These are phyloP conservation scores for Oligia strigilis DNA, from an alignment of 2,888 invertebrate genomes.

Conservation along the genomic window DNA sequence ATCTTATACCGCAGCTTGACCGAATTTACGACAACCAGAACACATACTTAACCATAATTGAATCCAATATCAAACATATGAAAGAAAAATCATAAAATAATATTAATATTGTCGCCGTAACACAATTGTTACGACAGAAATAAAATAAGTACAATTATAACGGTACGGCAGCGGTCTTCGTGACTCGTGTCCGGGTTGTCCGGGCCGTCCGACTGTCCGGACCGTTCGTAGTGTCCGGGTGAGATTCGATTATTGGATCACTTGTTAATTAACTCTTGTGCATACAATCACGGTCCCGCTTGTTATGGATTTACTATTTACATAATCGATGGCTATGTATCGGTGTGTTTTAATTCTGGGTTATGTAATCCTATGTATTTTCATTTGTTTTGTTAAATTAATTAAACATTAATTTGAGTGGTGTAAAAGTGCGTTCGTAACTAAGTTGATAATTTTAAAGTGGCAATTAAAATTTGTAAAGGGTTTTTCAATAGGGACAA, in stretches of 20 bases:
- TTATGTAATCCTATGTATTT: constrained; percentile 31
- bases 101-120: constrained; percentile 43
- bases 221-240: constrained; percentile 29
- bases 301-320: constrained; percentile 66
- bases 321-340: constrained; percentile 50
- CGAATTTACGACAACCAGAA: neutral
- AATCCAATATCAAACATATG: constrained; percentile 30
- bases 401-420: constrained; percentile 29
- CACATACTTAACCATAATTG: neutral
- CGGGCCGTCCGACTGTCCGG: constrained; percentile 17
- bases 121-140: constrained; percentile 43
- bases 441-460: neutral
- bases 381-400: constrained; percentile 41
- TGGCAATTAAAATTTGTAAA: neutral
- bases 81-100: constrained; percentile 36
- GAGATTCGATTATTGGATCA: constrained; percentile 68
- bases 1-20: neutral
- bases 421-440: neutral
- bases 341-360: constrained; percentile 18
- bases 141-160: constrained; percentile 62
- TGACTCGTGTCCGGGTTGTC: constrained; percentile 30
- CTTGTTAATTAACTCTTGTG: constrained; percentile 69
- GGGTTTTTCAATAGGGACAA: neutral
- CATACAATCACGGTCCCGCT: constrained; percentile 65
- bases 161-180: constrained; percentile 15